Conservation (phyloP, 2,113 vertebrate species). For the Oncorhynchus keta region DNA sequence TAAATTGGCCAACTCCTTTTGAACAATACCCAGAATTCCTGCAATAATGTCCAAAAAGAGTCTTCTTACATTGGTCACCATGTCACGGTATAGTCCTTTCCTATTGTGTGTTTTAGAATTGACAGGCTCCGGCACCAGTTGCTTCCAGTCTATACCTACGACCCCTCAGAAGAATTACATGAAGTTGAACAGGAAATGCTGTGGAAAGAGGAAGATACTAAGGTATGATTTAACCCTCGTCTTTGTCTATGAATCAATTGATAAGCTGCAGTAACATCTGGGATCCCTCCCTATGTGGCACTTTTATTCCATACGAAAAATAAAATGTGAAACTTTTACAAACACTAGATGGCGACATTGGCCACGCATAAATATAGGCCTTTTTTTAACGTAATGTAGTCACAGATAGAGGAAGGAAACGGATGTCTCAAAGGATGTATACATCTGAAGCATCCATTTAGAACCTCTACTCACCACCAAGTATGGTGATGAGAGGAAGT, state of each 20-base stretch:
- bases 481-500: too few relatives aligned
- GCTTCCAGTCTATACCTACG: constrained; percentile 92
- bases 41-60: background rate
- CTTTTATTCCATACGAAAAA: background rate
- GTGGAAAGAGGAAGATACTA: constrained; percentile 82
- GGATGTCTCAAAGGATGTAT: too few relatives aligned
- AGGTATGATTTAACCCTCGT: constrained; percentile 68
- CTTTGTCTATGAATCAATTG: background rate
- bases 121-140: constrained; percentile 91
- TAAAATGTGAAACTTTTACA: background rate
- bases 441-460: too few relatives aligned
- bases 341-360: constrained; percentile 53
- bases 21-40: background rate
- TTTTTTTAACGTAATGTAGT: background rate
- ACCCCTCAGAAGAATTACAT: constrained; percentile 88
- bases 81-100: background rate
- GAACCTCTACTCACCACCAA: too few relatives aligned
- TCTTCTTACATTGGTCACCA: background rate
- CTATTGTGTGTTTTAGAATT: constrained; percentile 67
- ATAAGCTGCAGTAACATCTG: background rate
- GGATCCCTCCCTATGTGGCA: background rate
- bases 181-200: constrained; percentile 91
- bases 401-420: too few relatives aligned
- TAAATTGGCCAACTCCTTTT: background rate
- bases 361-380: background rate